A percentile compares a stretch with the other conserved stretches of the same genome.
These are phyloP conservation scores for Percopsis transmontana DNA, from an alignment of 2,113 vertebrate species.

Conservation along the genomic window DNA sequence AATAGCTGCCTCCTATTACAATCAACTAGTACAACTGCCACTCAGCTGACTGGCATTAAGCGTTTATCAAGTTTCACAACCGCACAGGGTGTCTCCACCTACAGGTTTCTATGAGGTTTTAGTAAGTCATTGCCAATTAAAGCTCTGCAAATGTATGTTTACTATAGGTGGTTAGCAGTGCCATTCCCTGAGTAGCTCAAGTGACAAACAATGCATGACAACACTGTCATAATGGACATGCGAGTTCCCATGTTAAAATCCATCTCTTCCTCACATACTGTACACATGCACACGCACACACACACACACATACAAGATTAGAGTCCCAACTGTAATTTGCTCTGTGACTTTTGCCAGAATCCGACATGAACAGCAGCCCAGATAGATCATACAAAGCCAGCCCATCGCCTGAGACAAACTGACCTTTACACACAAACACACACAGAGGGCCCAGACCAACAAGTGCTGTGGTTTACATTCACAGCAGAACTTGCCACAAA, in stretches of 20 bases:
- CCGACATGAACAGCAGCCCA: background rate
- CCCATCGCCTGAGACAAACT: background rate
- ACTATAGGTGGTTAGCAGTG: no score
- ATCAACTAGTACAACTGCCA: slow-evolving; percentile 50
- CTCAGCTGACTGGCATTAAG: slow-evolving; percentile 56
- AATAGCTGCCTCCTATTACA: slow-evolving; percentile 55
- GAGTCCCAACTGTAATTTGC: background rate
- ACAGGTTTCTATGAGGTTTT: no score
- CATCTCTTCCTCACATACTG: no score
- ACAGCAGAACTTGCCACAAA: background rate
- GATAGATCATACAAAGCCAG: slow-evolving; percentile 3
- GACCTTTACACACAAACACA: slow-evolving; percentile 14
- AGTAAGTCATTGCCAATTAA: no score
- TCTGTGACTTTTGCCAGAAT: background rate
- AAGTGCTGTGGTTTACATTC: background rate
- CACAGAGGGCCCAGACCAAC: background rate
- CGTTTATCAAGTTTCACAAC: slow-evolving; percentile 26
- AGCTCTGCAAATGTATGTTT: no score
- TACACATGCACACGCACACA: no score
- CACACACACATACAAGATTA: background rate
- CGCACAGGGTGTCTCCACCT: no score
- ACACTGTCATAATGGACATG: no score
- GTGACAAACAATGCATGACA: background rate
- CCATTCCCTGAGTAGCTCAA: no score
- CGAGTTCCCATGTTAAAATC: background rate